Percentiles rank a stretch among this genome's conserved stretches.
Conservation (phyloP, 2,113 vertebrate genomes). For the Hypocryptadius cinnamomeus region DNA sequence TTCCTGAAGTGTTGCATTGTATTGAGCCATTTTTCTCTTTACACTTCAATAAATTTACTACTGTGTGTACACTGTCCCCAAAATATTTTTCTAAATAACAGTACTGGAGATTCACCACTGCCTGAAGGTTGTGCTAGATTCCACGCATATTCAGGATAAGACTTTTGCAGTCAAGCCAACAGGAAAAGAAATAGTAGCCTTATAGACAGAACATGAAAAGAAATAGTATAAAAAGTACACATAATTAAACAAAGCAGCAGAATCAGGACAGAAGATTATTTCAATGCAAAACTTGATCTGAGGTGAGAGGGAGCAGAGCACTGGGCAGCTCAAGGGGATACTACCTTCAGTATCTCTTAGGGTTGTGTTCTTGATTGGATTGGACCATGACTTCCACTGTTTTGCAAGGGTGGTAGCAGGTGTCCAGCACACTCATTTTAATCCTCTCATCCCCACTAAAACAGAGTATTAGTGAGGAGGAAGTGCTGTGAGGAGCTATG, state of each 20-base stretch:
- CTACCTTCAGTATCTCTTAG: not conserved
- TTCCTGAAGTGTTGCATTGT: constrained; percentile 8
- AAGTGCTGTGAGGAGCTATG: not conserved
- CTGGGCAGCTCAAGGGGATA: not conserved
- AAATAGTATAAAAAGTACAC: not conserved
- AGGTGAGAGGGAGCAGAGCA: not conserved
- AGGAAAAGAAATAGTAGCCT: not conserved
- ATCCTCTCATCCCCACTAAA: not conserved
- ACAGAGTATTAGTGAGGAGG: not conserved
- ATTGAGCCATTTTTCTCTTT: constrained; percentile 37
- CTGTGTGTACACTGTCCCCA: not conserved
- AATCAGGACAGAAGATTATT: not conserved
- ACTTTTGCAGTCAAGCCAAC: not conserved
- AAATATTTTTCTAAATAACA: constrained; percentile 10
- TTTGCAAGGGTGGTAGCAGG: not conserved
- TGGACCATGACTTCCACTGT: not conserved
- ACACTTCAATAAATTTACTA: constrained; percentile 10
- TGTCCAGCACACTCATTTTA: not conserved
- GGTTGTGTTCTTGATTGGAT: not conserved
- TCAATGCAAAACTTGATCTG: not conserved
- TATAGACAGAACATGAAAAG: not conserved
- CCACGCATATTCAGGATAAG: not conserved
- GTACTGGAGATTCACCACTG: not conserved
- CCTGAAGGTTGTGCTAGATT: not conserved
- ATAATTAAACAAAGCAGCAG: not conserved